Percentiles rank a stretch among this genome's conserved stretches.
phyloP scores from a whole-genome alignment of 1,140 invertebrate genomes.

The Stegodyphus mimosarum region DNA sequence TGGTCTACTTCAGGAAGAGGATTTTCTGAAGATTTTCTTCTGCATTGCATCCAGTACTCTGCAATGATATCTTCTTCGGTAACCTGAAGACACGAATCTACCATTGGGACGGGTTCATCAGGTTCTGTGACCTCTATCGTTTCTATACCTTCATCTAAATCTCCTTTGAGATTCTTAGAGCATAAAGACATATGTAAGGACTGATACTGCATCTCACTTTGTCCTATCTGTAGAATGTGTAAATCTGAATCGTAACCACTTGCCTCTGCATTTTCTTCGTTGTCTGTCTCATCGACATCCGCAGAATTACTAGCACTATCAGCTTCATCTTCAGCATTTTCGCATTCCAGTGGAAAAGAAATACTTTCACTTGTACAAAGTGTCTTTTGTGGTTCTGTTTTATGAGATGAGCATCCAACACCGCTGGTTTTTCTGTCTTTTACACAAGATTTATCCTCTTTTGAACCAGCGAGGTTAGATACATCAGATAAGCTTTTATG shows the following conservation, averaged over 20 bases:
- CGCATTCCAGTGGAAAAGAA: not conserved
- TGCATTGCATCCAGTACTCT: conserved; percentile 79
- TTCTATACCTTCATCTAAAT: conserved; percentile 71
- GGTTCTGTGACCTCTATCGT: conserved; percentile 85
- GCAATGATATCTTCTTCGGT: conserved; percentile 90
- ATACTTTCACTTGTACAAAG: not conserved
- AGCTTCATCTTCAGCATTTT: conserved; percentile 30
- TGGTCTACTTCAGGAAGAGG: conserved; percentile 78
- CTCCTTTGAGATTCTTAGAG: conserved; percentile 7
- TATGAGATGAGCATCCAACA: not conserved
- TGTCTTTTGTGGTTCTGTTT: not conserved
- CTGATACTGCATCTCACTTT: conserved; percentile 25
- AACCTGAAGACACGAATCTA: conserved; percentile 70
- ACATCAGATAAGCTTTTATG: not conserved
- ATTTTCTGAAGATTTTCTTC: conserved; percentile 72
- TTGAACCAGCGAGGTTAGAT: not conserved
- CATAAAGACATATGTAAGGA: not conserved
- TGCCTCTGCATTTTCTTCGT: conserved; percentile 53
- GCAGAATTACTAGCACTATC: conserved; percentile 61
- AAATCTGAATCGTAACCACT: conserved; percentile 53
- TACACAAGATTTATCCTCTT: conserved; percentile 23
- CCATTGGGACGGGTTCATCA: conserved; percentile 80
- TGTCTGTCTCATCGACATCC: conserved; percentile 59
- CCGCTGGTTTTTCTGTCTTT: conserved; percentile 13
- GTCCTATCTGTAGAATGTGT: conserved; percentile 42